Evolutionary conservation across 1,140 invertebrate genomes (phyloP), one percentile per base, ranked within the genome.

Genomic region (Plectus sambesii): DNA sequence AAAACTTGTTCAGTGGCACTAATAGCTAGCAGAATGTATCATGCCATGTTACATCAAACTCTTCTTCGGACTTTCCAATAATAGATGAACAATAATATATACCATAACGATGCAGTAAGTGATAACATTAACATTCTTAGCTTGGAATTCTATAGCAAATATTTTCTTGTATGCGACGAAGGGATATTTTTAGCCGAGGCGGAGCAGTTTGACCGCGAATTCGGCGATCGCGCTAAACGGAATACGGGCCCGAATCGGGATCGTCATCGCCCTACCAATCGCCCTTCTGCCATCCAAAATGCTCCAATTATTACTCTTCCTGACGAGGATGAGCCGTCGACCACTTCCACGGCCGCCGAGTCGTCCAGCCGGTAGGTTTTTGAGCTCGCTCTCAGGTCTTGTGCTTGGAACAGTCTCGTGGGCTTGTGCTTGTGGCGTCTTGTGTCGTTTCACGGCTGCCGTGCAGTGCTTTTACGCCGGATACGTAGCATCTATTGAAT

Each of bases 271-370:
- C 15, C 9, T 4, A 9, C 6, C 3, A 33, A 50, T n/a, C 8
- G 27, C 20, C 49, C 29, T 24, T 20, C 44, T 12, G 49, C 49
- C 15, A 53, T 51, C 29, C 33, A 51, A 38, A 27, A 51, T 12
- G 40, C 56, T 17, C 60, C 60, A 15, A 62, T 59, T 5, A 40
- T 60, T n/a, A 54, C 48, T 15, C 42, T 60, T 39, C 58, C 58
- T 3, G 58, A 60, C 42, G 60, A 62, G 3, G 59, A 62, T 15
- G 56, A 62, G n/a, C n/a, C n/a, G n/a, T n/a, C n/a, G n/a, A n/a
- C n/a, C n/a, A n/a, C n/a, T n/a, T n/a, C n/a, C n/a, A n/a, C n/a
- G n/a, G n/a, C n/a, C n/a, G n/a, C n/a, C n/a, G n/a, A n/a, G n/a
- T n/a, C n/a, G n/a, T n/a, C n/a, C n/a, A n/a, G n/a, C n/a, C n/a